Conservation (phyloP, 2,113 vertebrate species). For the Sander vitreus region DNA sequence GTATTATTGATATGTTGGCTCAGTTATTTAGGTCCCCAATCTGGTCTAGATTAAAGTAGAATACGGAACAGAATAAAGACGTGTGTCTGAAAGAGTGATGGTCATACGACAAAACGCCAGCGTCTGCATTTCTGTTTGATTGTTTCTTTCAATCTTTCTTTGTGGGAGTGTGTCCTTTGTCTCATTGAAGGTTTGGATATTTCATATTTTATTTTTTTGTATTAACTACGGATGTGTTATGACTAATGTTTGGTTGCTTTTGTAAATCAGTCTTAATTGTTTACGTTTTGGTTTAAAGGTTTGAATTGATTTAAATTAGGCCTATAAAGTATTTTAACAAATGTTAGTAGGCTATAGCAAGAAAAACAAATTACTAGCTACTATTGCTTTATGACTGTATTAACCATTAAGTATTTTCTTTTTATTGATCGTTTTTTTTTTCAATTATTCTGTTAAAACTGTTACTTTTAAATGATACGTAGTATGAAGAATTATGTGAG, state of each 20-base stretch:
- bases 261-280: background rate
- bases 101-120: background rate
- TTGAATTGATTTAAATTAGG: background rate
- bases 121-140: background rate
- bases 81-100: background rate
- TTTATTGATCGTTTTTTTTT: background rate
- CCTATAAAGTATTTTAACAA: background rate
- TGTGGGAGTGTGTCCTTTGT: background rate
- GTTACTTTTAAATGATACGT: background rate
- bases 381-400: background rate
- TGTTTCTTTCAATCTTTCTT: background rate
- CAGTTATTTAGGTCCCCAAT: slow-evolving; percentile 57
- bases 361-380: background rate
- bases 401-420: background rate
- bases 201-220: background rate
- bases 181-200: background rate
- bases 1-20: slow-evolving; percentile 68
- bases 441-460: background rate
- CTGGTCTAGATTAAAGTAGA: slow-evolving; percentile 36
- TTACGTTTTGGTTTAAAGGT: background rate
- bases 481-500: background rate
- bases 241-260: background rate
- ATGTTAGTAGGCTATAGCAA: background rate
- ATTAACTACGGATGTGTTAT: background rate
- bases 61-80: slow-evolving; percentile 14